phyloP scores from a whole-genome alignment of 2,113 vertebrate species.

The Nyctibius bracteatus region DNA sequence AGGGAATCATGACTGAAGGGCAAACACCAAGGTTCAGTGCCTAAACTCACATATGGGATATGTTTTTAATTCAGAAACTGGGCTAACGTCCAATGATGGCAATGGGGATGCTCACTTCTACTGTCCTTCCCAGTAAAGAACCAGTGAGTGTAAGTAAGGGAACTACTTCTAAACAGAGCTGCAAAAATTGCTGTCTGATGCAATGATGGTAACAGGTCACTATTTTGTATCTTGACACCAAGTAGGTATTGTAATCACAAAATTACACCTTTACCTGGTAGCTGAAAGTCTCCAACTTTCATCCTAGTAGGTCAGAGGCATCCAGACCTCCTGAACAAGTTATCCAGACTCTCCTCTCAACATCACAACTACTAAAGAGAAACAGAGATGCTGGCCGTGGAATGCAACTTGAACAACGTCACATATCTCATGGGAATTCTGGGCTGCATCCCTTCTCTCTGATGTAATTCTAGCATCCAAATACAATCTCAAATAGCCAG shows the following conservation, averaged over 20 bases:
- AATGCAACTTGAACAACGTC: neutral
- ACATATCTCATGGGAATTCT: neutral
- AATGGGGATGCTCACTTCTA: neutral
- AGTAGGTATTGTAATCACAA: neutral
- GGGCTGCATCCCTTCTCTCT: neutral
- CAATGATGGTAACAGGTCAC: neutral
- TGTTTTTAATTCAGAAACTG: neutral
- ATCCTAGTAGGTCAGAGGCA: neutral
- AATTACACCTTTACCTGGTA: neutral
- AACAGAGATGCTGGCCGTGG: neutral
- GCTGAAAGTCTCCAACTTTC: neutral
- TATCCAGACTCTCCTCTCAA: neutral
- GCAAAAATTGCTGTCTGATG: neutral
- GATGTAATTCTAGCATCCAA: neutral
- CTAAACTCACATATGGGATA: neutral
- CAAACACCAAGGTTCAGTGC: neutral
- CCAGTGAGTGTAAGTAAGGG: neutral
- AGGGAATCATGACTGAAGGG: neutral
- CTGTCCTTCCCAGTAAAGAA: neutral
- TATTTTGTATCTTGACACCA: neutral
- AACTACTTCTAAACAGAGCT: neutral
- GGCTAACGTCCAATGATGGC: neutral
- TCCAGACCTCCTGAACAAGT: neutral
- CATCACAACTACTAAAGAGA: neutral
- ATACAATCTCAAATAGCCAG: neutral